These are phyloP conservation scores for Heterochromis multidens DNA, from an alignment of 2,113 vertebrate genomes.

Conservation along the genomic window DNA sequence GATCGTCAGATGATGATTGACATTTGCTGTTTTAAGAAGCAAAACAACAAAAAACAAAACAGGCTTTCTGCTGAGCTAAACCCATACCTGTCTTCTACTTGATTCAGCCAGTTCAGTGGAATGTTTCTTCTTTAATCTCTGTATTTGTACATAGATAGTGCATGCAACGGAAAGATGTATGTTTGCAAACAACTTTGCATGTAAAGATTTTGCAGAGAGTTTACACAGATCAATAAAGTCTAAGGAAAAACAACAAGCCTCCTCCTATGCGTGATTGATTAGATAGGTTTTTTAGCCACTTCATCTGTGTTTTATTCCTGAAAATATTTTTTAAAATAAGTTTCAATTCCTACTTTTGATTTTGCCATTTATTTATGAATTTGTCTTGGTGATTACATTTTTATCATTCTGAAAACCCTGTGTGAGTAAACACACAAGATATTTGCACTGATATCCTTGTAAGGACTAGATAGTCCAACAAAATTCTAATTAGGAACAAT, in stretches of 20 bases:
- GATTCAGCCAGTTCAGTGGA: constrained; percentile 64
- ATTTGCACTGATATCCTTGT: no score
- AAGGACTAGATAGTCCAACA: no score
- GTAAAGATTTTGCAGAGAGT: constrained; percentile 82
- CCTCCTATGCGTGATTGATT: background rate
- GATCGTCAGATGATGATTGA: constrained; percentile 5
- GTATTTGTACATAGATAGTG: constrained; percentile 76
- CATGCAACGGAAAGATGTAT: constrained; percentile 76
- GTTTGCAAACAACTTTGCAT: constrained; percentile 85
- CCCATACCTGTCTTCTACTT: constrained; percentile 30
- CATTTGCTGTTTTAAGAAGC: background rate
- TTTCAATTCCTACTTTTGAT: no score
- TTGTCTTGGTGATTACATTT: background rate
- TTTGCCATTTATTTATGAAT: no score
- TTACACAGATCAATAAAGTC: constrained; percentile 77
- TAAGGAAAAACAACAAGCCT: background rate
- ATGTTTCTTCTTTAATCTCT: constrained; percentile 58
- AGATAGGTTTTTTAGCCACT: background rate
- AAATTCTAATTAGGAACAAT: no score
- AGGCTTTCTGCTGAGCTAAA: constrained; percentile 34
- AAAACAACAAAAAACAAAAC: background rate
- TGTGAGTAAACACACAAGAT: background rate
- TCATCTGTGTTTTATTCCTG: background rate
- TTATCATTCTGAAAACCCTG: background rate
- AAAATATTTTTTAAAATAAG: no score